Base-by-base conservation (phyloP, 2,797 vertebrate genomes). In the Allobates femoralis region DNA sequence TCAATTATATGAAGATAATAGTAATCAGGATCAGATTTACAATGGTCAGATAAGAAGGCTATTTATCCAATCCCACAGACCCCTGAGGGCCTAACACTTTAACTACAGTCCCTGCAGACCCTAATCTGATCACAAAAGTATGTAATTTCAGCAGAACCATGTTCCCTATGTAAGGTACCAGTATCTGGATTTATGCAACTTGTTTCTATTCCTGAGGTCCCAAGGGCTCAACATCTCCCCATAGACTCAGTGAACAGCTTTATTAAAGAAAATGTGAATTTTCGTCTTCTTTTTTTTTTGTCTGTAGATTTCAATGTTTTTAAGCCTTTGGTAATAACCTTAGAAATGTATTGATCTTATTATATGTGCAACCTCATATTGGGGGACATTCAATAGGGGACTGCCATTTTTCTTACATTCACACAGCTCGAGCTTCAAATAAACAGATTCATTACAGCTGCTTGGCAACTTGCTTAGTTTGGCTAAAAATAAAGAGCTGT, bases 401-500 rank as follows among this genome's bases (percentile, higher is more conserved):
- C 28, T 69, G 16, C 16, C n/a, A 67, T 66, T 15, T 41, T 55
- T 41, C 34, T 73, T 12, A 55, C 14, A 80, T 79, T 51, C 50
- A 21, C 64, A 55, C 32, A 34, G 3, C 56, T 60, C 4, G 8
- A 66, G 41, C n/a, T 79, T 11, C 19, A 32, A 15, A 79, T 85
- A 85, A 79, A 78, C 75, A 78, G 75, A 80, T 73, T 79, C 51
- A 85, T 80, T 85, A 46, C 84, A 80, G 77, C 66, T 85, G 64
- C 77, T 62, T 79, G 77, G 77, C 55, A 85, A 85, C 77, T 77
- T 74, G 66, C 76, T 79, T 19, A 2, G 30, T 80, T 74, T 50
- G 67, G 77, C 77, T 85, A 85, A 79, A 85, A 85, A 85, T 85
- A 85, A 80, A 80, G 67, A 28, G 34, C 26, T 80, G 66, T 80